Evolutionary conservation across 2,113 vertebrate species (phyloP).

Genomic region (Phodopus roborovskii): DNA sequence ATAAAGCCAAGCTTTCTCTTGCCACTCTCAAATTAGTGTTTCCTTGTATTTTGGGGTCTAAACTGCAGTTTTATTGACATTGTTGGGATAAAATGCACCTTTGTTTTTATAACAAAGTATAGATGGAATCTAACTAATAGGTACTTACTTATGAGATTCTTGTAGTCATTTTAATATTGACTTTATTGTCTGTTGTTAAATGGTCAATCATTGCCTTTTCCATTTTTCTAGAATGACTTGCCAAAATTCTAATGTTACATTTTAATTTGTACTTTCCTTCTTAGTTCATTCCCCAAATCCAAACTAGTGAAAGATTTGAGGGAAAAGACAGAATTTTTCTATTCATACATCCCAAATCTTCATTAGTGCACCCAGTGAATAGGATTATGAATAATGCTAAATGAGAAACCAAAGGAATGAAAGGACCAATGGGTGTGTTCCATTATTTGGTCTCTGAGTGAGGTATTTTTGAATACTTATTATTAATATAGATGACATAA

Average conservation of each 20-base stretch:
- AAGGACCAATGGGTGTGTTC: neutral
- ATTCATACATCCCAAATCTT: neutral
- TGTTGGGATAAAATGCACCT: neutral
- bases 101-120: constrained; percentile 21
- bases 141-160: neutral
- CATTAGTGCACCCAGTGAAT: neutral
- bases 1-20: neutral
- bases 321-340: neutral
- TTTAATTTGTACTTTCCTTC: constrained; percentile 51
- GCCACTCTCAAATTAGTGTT: neutral
- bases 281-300: neutral
- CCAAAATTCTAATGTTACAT: neutral
- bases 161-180: neutral
- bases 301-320: constrained; percentile 26
- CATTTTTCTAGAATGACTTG: neutral
- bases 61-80: neutral
- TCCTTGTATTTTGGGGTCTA: neutral
- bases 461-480: constrained; percentile 23
- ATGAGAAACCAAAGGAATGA: neutral
- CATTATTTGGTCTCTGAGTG: neutral
- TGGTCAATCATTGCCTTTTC: constrained; percentile 25
- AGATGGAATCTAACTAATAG: neutral
- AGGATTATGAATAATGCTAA: neutral
- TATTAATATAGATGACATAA: constrained; percentile 27
- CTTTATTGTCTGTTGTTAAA: neutral